Conservation (phyloP, 2,888 invertebrate genomes). For the Seira sanloemensis region DNA sequence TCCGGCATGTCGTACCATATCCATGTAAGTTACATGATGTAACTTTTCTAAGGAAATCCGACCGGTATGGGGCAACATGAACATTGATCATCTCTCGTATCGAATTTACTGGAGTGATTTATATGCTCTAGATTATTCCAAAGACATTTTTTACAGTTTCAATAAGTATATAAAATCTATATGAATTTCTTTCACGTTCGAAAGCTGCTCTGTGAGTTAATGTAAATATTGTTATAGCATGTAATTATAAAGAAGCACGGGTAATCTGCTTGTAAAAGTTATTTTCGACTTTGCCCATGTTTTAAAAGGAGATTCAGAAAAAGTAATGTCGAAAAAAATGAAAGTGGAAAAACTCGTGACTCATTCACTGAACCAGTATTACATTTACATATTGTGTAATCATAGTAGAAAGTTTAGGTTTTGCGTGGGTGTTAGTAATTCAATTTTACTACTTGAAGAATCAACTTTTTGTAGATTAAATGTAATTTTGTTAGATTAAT, state of each 20-base stretch:
- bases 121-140: constrained; percentile 28
- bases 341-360: not conserved
- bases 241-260: constrained; percentile 22
- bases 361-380: constrained; percentile 54
- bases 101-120: not conserved
- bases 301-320: not conserved
- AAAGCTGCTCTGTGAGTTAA: not conserved
- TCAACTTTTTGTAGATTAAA: not conserved
- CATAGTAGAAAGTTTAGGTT: not conserved
- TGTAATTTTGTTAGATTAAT: not conserved
- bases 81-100: too few relatives aligned
- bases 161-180: not conserved
- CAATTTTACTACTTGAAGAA: not conserved
- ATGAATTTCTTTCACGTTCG: not conserved
- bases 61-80: too few relatives aligned
- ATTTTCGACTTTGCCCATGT: not conserved
- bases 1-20: too few relatives aligned
- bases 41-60: too few relatives aligned
- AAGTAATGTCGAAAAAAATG: not conserved
- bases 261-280: constrained; percentile 15
- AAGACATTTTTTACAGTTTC: constrained; percentile 43
- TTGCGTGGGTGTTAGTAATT: not conserved
- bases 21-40: too few relatives aligned
- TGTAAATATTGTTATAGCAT: not conserved
- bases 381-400: constrained; percentile 38